phyloP scores from a whole-genome alignment of 2,797 vertebrate species.

The Onychomys torridus region DNA sequence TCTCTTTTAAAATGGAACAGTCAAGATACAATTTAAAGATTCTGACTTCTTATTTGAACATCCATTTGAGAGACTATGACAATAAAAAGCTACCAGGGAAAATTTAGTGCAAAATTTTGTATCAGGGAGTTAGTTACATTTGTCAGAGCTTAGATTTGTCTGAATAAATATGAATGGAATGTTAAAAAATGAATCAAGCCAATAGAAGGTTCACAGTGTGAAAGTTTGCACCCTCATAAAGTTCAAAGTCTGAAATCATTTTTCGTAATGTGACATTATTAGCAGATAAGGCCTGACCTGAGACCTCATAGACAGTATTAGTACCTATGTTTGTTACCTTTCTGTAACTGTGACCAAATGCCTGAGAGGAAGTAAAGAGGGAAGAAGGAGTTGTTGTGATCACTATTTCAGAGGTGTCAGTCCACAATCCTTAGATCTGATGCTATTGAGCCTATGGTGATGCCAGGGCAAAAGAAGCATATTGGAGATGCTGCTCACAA shows the following conservation, averaged over 20 bases:
- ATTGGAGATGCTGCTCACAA: background rate
- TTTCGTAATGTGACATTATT: background rate
- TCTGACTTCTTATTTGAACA: background rate
- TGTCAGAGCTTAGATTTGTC: background rate
- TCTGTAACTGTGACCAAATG: background rate
- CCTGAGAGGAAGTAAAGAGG: background rate
- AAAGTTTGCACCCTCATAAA: background rate
- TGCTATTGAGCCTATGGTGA: background rate
- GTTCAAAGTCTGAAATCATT: background rate
- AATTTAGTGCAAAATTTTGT: background rate
- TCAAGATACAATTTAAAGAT: background rate
- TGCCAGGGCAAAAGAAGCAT: background rate
- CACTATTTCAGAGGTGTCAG: background rate
- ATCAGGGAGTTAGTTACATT: background rate
- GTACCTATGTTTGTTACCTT: background rate
- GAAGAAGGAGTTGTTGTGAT: background rate
- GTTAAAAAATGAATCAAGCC: background rate
- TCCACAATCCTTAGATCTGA: background rate
- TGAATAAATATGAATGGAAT: background rate
- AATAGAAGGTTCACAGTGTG: background rate
- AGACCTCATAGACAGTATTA: background rate
- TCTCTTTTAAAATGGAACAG: background rate
- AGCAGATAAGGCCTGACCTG: background rate
- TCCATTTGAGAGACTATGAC: background rate
- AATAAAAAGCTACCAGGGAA: background rate